phyloP scores from a whole-genome alignment of 2,888 invertebrate genomes.

The Tromatobia lineatoria region DNA sequence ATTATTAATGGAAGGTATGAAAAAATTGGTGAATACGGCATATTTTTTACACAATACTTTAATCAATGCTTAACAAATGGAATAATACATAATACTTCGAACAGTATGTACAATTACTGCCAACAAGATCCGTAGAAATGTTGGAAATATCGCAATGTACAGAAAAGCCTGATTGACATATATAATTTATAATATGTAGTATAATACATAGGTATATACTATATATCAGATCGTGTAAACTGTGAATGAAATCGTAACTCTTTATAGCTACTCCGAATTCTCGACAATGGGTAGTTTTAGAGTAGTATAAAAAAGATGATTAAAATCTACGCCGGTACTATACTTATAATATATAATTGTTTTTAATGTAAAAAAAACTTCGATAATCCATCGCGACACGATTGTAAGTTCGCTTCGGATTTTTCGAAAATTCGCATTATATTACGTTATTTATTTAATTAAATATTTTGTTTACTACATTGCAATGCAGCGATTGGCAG shows the following conservation, averaged over 20 bases:
- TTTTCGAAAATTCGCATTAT: conserved; percentile 39
- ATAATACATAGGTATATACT: conserved; percentile 59
- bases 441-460: conserved; percentile 27
- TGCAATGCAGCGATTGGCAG: conserved; percentile 44
- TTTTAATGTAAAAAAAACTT: conserved; percentile 40
- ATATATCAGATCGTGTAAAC: conserved; percentile 77
- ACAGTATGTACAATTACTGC: conserved; percentile 80
- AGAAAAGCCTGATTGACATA: conserved; percentile 75
- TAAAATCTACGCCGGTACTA: conserved; percentile 70
- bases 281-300: conserved; percentile 50
- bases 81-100: conserved; percentile 83
- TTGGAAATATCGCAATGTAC: conserved; percentile 77
- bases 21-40: neutral
- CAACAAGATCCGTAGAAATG: conserved; percentile 61
- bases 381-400: neutral
- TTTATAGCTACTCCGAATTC: conserved; percentile 60
- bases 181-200: conserved; percentile 50
- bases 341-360: conserved; percentile 53
- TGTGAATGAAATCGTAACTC: conserved; percentile 58
- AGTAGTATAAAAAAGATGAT: conserved; percentile 58
- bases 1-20: neutral
- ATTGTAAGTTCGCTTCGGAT: conserved; percentile 19
- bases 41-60: conserved; percentile 80
- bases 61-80: conserved; percentile 83
- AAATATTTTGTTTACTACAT: conserved; percentile 23